These are phyloP conservation scores for Contarinia nasturtii DNA, from an alignment of 1,140 invertebrate species.

Conservation along the genomic window DNA sequence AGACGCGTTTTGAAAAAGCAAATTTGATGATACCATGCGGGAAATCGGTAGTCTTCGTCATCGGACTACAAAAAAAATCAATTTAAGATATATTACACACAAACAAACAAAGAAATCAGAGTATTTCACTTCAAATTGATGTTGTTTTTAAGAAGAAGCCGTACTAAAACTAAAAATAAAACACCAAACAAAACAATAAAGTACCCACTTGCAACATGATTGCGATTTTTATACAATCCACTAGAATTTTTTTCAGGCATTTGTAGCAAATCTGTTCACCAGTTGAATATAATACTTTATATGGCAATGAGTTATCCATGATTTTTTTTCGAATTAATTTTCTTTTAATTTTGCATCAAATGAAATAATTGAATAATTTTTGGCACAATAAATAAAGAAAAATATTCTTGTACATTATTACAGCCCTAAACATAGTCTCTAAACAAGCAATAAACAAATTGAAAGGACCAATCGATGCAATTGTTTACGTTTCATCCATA, in stretches of 20 bases:
- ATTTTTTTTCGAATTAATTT: too few relatives aligned
- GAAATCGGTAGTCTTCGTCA: not conserved
- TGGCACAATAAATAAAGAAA: too few relatives aligned
- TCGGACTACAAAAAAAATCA: not conserved
- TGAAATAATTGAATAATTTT: too few relatives aligned
- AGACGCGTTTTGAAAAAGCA: not conserved
- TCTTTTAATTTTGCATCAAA: too few relatives aligned
- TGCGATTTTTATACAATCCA: not conserved
- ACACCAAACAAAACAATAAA: too few relatives aligned
- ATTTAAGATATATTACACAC: not conserved
- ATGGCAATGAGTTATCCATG: not conserved
- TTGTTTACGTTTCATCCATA: too few relatives aligned
- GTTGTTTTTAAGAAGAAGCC: not conserved
- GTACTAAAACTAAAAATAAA: not conserved
- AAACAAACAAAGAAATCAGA: not conserved
- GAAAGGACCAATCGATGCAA: too few relatives aligned
- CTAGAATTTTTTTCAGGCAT: not conserved
- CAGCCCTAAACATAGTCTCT: too few relatives aligned
- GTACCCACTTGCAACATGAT: not conserved
- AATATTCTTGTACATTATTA: too few relatives aligned
- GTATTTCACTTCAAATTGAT: too few relatives aligned
- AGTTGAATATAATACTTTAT: not conserved
- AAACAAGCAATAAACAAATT: too few relatives aligned
- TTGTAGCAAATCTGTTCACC: not conserved
- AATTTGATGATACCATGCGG: not conserved